Conservation (phyloP, 2,888 invertebrate species). For the Sturmia bella region DNA sequence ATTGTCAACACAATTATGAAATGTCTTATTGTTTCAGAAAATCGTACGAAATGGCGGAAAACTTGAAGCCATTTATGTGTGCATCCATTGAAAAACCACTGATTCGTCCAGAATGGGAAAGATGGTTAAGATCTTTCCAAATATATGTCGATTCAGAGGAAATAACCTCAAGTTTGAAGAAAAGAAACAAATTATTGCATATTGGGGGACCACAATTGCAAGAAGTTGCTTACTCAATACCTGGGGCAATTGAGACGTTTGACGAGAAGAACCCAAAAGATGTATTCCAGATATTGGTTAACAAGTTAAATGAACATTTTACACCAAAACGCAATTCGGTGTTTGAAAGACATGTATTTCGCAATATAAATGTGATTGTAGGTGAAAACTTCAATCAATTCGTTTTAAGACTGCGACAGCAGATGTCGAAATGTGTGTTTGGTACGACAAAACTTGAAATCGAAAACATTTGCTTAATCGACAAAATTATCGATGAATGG, state of each 20-base stretch:
- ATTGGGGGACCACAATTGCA: constrained; percentile 61
- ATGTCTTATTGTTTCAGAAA: constrained; percentile 16
- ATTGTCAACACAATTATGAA: constrained; percentile 40
- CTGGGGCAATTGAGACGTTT: constrained; percentile 34
- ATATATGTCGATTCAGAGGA: constrained; percentile 60
- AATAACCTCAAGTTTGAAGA: constrained; percentile 52
- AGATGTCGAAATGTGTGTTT: constrained; percentile 52
- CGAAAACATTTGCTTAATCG: constrained; percentile 62
- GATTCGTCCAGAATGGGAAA: constrained; percentile 57
- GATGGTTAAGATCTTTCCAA: constrained; percentile 46
- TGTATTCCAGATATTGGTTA: constrained; percentile 49
- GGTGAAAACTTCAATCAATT: constrained; percentile 52
- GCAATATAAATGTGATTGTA: constrained; percentile 36
- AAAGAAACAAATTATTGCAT: constrained; percentile 60
- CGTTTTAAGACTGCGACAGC: constrained; percentile 48
- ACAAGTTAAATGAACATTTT: constrained; percentile 36
- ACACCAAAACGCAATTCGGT: constrained; percentile 48
- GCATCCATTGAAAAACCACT: constrained; percentile 36
- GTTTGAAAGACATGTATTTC: constrained; percentile 51
- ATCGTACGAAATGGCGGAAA: constrained; percentile 24
- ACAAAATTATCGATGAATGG: constrained; percentile 67
- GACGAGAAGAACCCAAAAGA: constrained; percentile 46
- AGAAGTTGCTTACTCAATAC: constrained; percentile 45
- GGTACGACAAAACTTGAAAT: constrained; percentile 53
- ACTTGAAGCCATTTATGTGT: constrained; percentile 16